phyloP scores from a whole-genome alignment of 2,797 vertebrate genomes.

The Malurus splendens region DNA sequence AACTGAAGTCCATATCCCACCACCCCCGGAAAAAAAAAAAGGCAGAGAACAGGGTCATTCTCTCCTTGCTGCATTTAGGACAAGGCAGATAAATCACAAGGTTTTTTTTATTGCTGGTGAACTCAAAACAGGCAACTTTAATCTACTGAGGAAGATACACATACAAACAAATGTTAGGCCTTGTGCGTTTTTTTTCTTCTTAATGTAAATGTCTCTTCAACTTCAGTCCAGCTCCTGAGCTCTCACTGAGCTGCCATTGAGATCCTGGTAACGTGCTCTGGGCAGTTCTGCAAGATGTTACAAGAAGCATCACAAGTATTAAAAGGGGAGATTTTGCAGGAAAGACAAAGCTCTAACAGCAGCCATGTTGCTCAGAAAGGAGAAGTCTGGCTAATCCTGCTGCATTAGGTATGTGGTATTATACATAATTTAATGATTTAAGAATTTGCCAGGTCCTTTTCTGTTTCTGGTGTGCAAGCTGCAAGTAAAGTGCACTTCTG shows the following conservation, averaged over 20 bases:
- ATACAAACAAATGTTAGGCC: constrained; percentile 58
- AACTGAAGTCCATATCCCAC: not conserved
- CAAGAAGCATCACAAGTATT: constrained; percentile 29
- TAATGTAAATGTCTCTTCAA: constrained; percentile 26
- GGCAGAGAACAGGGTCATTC: not conserved
- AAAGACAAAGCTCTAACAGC: constrained; percentile 28
- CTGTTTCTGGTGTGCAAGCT: constrained; percentile 59
- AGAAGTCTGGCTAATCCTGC: constrained; percentile 24
- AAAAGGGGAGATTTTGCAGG: constrained; percentile 24
- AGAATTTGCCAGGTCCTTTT: not conserved
- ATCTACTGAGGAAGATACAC: constrained; percentile 64
- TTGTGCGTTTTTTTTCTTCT: constrained; percentile 52
- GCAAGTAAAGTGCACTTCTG: constrained; percentile 64
- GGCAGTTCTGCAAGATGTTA: constrained; percentile 9
- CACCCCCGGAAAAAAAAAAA: not conserved
- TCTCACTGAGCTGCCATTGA: constrained; percentile 24
- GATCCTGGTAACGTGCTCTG: not conserved
- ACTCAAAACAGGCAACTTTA: constrained; percentile 71
- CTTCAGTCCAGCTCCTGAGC: constrained; percentile 19
- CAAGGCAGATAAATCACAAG: constrained; percentile 58
- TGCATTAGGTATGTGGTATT: constrained; percentile 9
- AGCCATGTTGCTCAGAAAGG: constrained; percentile 5
- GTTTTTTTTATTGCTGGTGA: constrained; percentile 69
- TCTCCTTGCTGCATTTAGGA: constrained; percentile 9
- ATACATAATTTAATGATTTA: not conserved